Percentiles rank a stretch among this genome's conserved stretches.
Conservation (phyloP, 2,113 vertebrate genomes). For the Plotosus lineatus region DNA sequence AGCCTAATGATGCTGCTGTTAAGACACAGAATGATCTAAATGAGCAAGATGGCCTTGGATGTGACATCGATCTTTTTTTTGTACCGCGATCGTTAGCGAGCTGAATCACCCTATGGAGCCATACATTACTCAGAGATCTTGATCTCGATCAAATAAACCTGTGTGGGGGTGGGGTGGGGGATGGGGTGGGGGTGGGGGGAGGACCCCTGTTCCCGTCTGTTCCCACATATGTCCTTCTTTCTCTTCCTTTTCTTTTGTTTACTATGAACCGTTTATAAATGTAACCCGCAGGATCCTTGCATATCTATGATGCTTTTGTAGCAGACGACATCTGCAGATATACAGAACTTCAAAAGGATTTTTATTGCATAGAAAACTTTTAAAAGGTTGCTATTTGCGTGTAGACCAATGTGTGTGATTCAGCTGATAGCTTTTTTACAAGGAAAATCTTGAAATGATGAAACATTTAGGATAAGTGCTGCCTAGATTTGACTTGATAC, state of each 20-base stretch:
- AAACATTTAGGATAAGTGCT: background rate
- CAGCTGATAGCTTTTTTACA: background rate
- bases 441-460: background rate
- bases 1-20: background rate
- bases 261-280: background rate
- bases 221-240: background rate
- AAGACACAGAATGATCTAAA: background rate
- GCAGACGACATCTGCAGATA: background rate
- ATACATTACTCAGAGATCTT: background rate
- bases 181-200: too few species aligned
- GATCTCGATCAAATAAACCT: constrained; percentile 16
- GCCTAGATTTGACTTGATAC: background rate
- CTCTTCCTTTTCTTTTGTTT: background rate
- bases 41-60: background rate
- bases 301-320: background rate
- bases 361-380: background rate
- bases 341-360: background rate
- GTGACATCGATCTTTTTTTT: background rate
- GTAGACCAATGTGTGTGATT: background rate
- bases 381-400: background rate
- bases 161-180: background rate
- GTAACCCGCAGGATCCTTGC: background rate
- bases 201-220: too few species aligned
- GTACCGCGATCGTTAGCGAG: constrained; percentile 10
- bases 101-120: background rate